phyloP scores from a whole-genome alignment of 2,113 vertebrate genomes.

The Ovis canadensis region DNA sequence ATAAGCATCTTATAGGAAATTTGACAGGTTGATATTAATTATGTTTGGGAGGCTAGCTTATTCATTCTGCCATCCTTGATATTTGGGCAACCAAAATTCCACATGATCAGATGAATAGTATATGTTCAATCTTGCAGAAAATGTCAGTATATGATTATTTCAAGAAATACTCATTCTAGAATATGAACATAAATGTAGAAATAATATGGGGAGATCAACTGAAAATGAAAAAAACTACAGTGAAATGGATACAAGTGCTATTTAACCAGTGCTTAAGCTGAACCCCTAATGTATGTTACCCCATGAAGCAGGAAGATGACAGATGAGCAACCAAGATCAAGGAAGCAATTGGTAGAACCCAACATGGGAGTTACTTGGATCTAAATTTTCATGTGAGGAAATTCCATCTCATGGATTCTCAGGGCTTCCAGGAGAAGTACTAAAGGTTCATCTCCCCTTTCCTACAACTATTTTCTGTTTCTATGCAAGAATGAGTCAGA shows the following conservation, averaged over 20 bases:
- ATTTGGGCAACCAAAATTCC: background rate
- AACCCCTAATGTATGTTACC: background rate
- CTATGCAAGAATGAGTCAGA: background rate
- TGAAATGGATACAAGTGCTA: background rate
- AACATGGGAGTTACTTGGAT: background rate
- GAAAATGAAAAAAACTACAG: background rate
- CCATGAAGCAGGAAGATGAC: background rate
- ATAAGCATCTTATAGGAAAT: background rate
- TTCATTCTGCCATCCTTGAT: background rate
- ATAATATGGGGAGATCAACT: background rate
- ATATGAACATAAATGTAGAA: background rate
- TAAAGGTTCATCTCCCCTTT: background rate
- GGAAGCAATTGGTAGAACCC: background rate
- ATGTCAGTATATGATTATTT: background rate
- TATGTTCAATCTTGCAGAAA: background rate
- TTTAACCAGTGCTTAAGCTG: background rate
- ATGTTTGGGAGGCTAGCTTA: background rate
- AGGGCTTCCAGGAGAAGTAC: background rate
- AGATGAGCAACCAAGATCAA: background rate
- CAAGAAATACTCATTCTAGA: background rate
- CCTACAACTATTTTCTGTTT: background rate
- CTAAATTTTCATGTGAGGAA: background rate
- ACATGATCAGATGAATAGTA: background rate
- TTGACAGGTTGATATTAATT: background rate
- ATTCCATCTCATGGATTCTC: background rate